Evolutionary conservation across 2,888 invertebrate genomes (phyloP), one percentile per base, ranked within the genome.

Genomic region (Dorcus hopei): DNA sequence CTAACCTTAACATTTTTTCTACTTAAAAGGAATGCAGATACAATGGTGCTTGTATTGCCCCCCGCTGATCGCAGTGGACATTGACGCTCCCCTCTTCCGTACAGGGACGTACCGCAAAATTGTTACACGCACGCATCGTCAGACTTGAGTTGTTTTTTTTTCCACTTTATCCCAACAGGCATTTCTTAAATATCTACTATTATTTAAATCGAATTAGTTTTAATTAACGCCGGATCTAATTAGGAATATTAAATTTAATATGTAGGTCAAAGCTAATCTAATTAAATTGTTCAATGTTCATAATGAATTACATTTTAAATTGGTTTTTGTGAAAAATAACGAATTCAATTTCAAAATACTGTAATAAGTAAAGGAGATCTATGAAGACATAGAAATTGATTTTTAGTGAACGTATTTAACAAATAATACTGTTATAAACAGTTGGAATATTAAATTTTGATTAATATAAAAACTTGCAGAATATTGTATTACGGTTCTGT

Each of bases 401-500:
- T 4, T 9, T 41, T 41, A 6, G 5, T 41, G 14, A 3, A 9
- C 9, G 41, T 41, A 9, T 41, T 19, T 19, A 19, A 19, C 2
- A 19, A 19, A 41, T 6, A 41, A 4, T 14, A 41, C 0, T 9
- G 14, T 41, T 41, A 41, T 11, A 14, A 41, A 41, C 26, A 4
- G 1, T 33, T 41, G 41, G 9, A 33, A 33, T 33, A 33, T 33
- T 6, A 41, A 41, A 7, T 41, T 41, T 41, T 41, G n/a, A n/a
- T 41, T 11, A 53, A 57, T 9, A 23, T 16, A 52, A 58, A 49
- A 49, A 38, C 26, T 33, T 33, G 26, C 26, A 33, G 38, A 19
- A 41, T 53, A 11, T 54, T 26, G 23, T 14, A 56, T 50, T 63
- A 63, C 66, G 64, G 64, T 52, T 61, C 62, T 66, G 65, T 57